phyloP scores from a whole-genome alignment of 2,797 vertebrate genomes.

The Propithecus deckenii region DNA sequence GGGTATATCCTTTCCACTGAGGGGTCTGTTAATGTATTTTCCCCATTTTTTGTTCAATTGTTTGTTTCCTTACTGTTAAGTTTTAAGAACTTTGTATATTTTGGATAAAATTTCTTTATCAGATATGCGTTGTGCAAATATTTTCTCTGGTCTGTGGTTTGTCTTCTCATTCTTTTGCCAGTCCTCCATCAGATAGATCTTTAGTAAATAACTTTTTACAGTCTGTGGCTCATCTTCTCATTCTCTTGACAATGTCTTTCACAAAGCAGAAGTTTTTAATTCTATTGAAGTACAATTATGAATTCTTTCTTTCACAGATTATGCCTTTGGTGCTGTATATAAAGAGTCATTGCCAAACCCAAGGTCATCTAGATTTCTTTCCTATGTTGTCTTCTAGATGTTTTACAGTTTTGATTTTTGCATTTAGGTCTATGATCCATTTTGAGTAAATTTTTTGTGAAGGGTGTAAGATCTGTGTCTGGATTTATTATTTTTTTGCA shows the following conservation, averaged over 20 bases:
- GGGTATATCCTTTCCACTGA: neutral
- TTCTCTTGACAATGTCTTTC: neutral
- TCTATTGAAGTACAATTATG: neutral
- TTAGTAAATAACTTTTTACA: neutral
- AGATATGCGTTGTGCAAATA: neutral
- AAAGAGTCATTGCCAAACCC: neutral
- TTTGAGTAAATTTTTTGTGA: neutral
- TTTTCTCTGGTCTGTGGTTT: neutral
- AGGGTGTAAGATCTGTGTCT: neutral
- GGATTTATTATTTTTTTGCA: neutral
- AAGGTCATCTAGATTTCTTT: neutral
- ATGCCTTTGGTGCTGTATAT: neutral
- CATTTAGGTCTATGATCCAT: neutral
- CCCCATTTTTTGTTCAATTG: neutral
- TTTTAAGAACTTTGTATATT: neutral
- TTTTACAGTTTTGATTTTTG: neutral
- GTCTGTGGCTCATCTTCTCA: neutral
- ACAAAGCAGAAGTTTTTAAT: neutral
- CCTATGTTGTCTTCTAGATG: neutral
- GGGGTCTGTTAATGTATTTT: neutral
- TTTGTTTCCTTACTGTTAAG: neutral
- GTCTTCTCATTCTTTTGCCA: neutral
- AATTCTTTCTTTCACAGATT: neutral
- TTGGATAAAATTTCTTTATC: neutral
- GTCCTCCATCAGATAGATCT: neutral